A percentile compares a stretch with the other conserved stretches of the same genome.
These are phyloP conservation scores for Coleophora flavipennella DNA, from an alignment of 2,888 invertebrate genomes.

Conservation along the genomic window DNA sequence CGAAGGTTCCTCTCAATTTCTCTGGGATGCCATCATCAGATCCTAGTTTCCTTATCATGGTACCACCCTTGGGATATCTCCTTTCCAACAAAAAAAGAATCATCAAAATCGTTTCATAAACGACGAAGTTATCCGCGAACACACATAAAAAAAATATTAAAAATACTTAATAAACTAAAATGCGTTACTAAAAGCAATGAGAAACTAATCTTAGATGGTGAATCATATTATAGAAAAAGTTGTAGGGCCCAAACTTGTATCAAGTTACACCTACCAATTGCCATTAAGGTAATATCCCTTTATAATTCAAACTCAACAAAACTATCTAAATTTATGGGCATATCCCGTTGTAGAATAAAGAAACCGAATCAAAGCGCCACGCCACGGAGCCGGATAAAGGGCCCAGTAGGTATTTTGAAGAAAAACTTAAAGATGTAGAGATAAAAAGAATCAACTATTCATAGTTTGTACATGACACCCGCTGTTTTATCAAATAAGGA, in stretches of 20 bases:
- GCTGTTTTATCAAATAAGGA: conserved; percentile 68
- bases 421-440: conserved; percentile 42
- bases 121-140: too few relatives aligned
- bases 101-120: too few relatives aligned
- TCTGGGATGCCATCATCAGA: too few relatives aligned
- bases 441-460: conserved; percentile 60
- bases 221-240: conserved; percentile 53
- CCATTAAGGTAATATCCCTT: conserved; percentile 67
- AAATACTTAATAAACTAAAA: too few relatives aligned
- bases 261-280: conserved; percentile 69
- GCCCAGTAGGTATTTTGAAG: conserved; percentile 28
- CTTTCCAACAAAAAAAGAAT: too few relatives aligned
- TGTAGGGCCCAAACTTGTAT: conserved; percentile 47
- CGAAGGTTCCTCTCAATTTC: too few relatives aligned
- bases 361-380: conserved; percentile 65
- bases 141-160: too few relatives aligned
- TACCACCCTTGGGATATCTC: too few relatives aligned
- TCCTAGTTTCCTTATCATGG: too few relatives aligned
- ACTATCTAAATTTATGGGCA: conserved; percentile 61
- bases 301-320: conserved; percentile 68
- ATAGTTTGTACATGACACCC: conserved; percentile 55
- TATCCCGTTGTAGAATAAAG: conserved; percentile 67
- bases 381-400: conserved; percentile 57
- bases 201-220: conserved; percentile 32
- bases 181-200: conserved; percentile 10